Evolutionary conservation across 2,797 vertebrate genomes (phyloP).

Genomic region (Caiman crocodilus): DNA sequence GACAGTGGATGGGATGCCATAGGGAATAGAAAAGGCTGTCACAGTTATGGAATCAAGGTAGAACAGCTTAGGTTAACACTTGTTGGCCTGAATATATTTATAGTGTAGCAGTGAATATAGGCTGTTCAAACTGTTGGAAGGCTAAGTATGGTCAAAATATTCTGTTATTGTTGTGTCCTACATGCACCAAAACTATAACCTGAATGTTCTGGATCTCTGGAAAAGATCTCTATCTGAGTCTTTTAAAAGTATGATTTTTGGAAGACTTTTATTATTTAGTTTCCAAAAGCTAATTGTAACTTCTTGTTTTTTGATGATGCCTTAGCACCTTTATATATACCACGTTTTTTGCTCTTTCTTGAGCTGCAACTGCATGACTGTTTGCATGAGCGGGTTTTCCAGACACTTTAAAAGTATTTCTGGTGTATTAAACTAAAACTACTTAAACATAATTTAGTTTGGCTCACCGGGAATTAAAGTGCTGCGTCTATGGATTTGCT

Average conservation of each 20-base stretch:
- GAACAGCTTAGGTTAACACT: slow-evolving; percentile 52
- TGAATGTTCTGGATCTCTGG: neutral
- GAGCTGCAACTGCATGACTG: too few relatives aligned
- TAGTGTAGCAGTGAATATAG: slow-evolving; percentile 11
- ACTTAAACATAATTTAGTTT: too few relatives aligned
- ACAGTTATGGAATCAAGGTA: slow-evolving; percentile 46
- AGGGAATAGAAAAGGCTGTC: slow-evolving; percentile 38
- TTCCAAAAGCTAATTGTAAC: neutral
- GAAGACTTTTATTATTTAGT: neutral
- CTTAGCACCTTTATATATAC: too few relatives aligned
- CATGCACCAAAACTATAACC: neutral
- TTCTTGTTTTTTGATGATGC: too few relatives aligned
- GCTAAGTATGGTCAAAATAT: slow-evolving; percentile 44
- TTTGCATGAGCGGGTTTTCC: too few relatives aligned
- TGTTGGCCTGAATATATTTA: slow-evolving; percentile 18
- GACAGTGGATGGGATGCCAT: slow-evolving; percentile 42
- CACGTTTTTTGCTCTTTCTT: too few relatives aligned
- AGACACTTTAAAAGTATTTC: too few relatives aligned
- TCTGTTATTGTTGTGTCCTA: neutral
- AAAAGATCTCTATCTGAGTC: neutral
- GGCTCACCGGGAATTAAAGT: too few relatives aligned
- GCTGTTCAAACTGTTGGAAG: slow-evolving; percentile 11
- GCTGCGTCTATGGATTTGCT: too few relatives aligned
- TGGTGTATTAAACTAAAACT: too few relatives aligned
- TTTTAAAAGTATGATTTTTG: neutral